Percentiles rank a stretch among this genome's conserved stretches.
These are phyloP conservation scores for Bufotes viridis DNA, from an alignment of 2,797 vertebrate species.

Conservation along the genomic window DNA sequence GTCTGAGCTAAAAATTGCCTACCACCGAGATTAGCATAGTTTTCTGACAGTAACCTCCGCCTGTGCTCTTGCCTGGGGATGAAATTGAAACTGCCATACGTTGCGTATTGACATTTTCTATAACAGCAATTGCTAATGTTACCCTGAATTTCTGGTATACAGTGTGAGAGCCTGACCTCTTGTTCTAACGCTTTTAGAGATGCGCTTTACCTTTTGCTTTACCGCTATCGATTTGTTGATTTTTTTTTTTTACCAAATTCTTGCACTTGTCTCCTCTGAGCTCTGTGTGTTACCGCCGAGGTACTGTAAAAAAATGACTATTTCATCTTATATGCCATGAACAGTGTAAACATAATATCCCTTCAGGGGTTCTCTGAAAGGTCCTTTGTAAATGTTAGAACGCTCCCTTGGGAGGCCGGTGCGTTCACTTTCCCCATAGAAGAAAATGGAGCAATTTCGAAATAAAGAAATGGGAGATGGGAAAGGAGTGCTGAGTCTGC, in stretches of 20 bases:
- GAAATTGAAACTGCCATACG: background rate
- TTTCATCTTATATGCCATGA: slow-evolving; percentile 35
- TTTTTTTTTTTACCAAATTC: slow-evolving; percentile 20
- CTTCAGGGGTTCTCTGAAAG: slow-evolving; percentile 14
- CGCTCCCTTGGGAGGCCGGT: background rate
- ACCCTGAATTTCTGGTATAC: background rate
- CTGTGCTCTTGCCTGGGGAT: background rate
- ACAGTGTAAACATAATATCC: slow-evolving; percentile 27
- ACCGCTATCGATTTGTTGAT: slow-evolving; percentile 25
- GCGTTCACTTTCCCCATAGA: background rate
- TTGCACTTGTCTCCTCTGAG: background rate
- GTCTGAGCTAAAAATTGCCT: background rate
- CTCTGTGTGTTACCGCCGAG: background rate
- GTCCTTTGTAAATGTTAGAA: slow-evolving; percentile 4
- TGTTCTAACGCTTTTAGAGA: slow-evolving; percentile 12
- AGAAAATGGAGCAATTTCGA: background rate
- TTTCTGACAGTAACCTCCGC: slow-evolving; percentile 8
- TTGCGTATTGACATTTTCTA: slow-evolving; percentile 13
- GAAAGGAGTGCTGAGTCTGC: slow-evolving; percentile 17
- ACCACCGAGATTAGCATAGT: background rate
- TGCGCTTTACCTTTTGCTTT: background rate
- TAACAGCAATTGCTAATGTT: slow-evolving; percentile 18
- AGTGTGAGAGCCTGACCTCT: slow-evolving; percentile 17
- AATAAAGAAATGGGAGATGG: background rate
- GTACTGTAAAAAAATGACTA: background rate